Evolutionary conservation across 2,113 vertebrate species (phyloP).

Genomic region (Mionectes macconnelli): DNA sequence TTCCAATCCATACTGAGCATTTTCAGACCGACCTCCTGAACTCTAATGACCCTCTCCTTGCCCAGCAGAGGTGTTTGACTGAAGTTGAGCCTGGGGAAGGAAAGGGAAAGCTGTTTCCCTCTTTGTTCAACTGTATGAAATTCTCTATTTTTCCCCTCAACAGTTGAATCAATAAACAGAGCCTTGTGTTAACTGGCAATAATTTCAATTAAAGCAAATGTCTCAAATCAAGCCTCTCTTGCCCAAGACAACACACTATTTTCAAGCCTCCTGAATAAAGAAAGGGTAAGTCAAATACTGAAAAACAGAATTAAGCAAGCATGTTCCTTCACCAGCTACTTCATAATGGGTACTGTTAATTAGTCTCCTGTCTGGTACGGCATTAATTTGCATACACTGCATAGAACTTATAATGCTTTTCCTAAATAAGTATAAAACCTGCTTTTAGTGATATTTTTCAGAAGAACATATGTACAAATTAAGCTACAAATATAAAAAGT

Average conservation of each 20-base stretch:
- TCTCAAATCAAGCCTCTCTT: neutral
- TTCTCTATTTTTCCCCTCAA: neutral
- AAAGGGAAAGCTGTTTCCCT: neutral
- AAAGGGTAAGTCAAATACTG: neutral
- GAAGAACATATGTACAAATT: neutral
- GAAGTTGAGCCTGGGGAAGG: neutral
- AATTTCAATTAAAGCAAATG: neutral
- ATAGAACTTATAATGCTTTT: neutral
- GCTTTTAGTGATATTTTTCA: neutral
- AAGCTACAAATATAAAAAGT: neutral
- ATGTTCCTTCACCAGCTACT: neutral
- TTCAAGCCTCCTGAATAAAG: neutral
- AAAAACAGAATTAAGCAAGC: neutral
- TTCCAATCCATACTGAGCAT: neutral
- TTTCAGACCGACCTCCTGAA: neutral
- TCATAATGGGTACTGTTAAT: neutral
- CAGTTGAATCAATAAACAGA: neutral
- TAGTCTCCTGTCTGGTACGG: neutral
- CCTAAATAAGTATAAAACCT: neutral
- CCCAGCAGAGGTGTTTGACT: neutral
- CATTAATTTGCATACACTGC: neutral
- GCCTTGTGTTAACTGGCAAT: neutral
- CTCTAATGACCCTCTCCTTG: neutral
- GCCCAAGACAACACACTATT: neutral
- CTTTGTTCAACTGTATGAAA: neutral